Evolutionary conservation across 2,888 invertebrate genomes (phyloP).

Genomic region (Asteroscopus sphinx): DNA sequence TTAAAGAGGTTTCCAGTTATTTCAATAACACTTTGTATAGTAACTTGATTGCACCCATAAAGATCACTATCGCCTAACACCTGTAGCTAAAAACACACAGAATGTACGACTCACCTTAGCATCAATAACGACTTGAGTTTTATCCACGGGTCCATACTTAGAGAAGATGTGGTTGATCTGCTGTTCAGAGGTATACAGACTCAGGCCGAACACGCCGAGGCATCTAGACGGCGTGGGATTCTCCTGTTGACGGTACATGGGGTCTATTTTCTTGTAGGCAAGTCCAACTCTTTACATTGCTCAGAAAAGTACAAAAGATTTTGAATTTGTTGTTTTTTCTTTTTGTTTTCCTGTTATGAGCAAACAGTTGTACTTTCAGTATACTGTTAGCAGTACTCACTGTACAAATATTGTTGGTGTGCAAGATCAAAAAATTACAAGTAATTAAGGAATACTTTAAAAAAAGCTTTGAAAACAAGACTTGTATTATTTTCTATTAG

Average conservation of each 20-base stretch:
- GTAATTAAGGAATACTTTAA: too few relatives aligned
- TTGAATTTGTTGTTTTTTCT: slow-evolving; percentile 27
- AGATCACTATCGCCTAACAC: background rate
- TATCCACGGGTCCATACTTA: slow-evolving; percentile 97
- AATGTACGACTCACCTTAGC: slow-evolving; percentile 92
- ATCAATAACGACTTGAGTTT: slow-evolving; percentile 98
- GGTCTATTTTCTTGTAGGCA: slow-evolving; percentile 50
- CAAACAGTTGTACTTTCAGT: slow-evolving; percentile 32
- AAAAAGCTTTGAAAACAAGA: too few relatives aligned
- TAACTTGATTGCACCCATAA: too few relatives aligned
- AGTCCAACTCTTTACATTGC: slow-evolving; percentile 40
- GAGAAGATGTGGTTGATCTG: slow-evolving; percentile 97
- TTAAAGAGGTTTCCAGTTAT: too few relatives aligned
- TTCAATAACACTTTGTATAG: too few relatives aligned
- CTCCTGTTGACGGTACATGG: slow-evolving; percentile 87
- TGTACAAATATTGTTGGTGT: background rate
- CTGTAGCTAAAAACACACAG: background rate
- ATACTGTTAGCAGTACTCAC: slow-evolving; percentile 34
- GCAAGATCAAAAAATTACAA: background rate
- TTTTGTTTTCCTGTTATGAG: slow-evolving; percentile 34
- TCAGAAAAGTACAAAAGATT: slow-evolving; percentile 40
- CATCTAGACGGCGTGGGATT: slow-evolving; percentile 97
- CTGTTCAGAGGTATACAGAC: slow-evolving; percentile 97
- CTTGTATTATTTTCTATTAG: too few relatives aligned
- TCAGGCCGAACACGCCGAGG: slow-evolving; percentile 98